Evolutionary conservation across 2,888 invertebrate genomes (phyloP).

Genomic region (Patella ulyssiponensis): DNA sequence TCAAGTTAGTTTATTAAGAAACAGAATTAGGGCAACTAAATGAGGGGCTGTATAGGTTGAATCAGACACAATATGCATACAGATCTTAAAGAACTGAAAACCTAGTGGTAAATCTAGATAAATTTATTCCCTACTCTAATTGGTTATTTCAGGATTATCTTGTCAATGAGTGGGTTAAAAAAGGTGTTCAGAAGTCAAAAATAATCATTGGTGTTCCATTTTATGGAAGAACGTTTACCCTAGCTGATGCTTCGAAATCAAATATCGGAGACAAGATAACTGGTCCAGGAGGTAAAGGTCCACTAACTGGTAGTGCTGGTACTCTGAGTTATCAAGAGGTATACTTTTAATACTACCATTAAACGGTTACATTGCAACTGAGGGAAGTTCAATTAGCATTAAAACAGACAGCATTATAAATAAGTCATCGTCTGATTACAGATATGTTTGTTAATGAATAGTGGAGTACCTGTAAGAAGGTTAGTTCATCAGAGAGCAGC

Average conservation of each 20-base stretch:
- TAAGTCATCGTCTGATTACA: not conserved
- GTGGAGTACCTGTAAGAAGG: conserved; percentile 14
- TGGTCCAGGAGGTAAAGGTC: conserved; percentile 36
- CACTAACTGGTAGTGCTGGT: conserved; percentile 43
- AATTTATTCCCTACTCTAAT: too few relatives aligned
- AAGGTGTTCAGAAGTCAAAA: conserved; percentile 91
- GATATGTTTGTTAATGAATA: conserved; percentile 29
- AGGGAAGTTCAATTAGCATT: too few relatives aligned
- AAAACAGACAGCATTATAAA: too few relatives aligned
- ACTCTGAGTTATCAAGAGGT: conserved; percentile 53
- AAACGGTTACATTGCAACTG: too few relatives aligned
- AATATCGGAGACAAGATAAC: conserved; percentile 39
- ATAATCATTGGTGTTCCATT: conserved; percentile 94
- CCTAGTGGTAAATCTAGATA: too few relatives aligned
- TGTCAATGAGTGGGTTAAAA: conserved; percentile 67
- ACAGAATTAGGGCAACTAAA: too few relatives aligned
- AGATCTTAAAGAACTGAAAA: too few relatives aligned
- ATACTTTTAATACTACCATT: not conserved
- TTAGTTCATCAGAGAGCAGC: conserved; percentile 75
- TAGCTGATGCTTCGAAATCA: conserved; percentile 76
- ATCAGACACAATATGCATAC: too few relatives aligned
- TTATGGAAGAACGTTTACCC: conserved; percentile 90
- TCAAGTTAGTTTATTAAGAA: too few relatives aligned
- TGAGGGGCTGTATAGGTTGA: too few relatives aligned
- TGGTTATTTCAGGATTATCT: conserved; percentile 39